These are phyloP conservation scores for Stictonetta naevosa DNA, from an alignment of 2,113 vertebrate genomes.

Conservation along the genomic window DNA sequence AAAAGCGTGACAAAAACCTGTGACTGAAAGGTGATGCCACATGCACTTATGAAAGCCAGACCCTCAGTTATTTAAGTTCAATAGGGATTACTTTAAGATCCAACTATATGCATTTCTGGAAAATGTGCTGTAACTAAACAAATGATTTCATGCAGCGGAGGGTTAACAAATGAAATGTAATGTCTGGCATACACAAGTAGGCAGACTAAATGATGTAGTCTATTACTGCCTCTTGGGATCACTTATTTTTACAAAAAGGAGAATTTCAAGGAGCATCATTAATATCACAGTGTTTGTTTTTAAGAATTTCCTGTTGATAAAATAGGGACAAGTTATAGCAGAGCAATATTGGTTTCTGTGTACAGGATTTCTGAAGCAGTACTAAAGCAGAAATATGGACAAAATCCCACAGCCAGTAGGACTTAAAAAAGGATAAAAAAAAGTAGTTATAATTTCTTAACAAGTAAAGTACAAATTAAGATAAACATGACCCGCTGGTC, in stretches of 20 bases:
- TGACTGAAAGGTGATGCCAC: not conserved
- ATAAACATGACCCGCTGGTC: not conserved
- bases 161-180: not conserved
- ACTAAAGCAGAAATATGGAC: not conserved
- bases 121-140: slow-evolving; percentile 14
- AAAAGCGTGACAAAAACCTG: not conserved
- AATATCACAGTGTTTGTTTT: slow-evolving; percentile 1
- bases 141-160: not conserved
- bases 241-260: slow-evolving; percentile 15
- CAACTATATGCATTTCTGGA: not conserved
- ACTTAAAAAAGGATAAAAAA: not conserved
- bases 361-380: not conserved
- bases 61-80: not conserved
- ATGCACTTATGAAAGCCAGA: not conserved
- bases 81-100: not conserved
- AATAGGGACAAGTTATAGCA: not conserved
- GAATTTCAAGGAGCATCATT: not conserved
- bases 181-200: not conserved
- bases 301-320: slow-evolving; percentile 27
- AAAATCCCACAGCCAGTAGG: not conserved
- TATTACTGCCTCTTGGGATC: not conserved
- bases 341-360: not conserved
- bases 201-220: not conserved
- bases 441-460: not conserved
- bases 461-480: not conserved